A percentile compares a stretch with the other conserved stretches of the same genome.
phyloP scores from a whole-genome alignment of 2,797 vertebrate genomes.

The Sebastes alutus region DNA sequence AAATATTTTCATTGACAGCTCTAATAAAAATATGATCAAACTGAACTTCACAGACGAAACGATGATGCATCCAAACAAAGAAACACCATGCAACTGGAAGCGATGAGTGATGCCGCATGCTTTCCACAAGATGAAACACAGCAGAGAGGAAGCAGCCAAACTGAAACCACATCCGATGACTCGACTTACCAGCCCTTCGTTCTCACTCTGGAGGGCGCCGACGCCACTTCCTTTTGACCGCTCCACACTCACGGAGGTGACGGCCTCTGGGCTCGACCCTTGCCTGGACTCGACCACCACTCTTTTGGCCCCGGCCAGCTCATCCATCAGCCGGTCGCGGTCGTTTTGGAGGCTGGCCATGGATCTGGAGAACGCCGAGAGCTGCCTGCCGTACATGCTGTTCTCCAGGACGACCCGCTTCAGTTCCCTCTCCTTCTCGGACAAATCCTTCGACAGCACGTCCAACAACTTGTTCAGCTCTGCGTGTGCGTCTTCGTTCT shows the following conservation, averaged over 20 bases:
- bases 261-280: constrained; percentile 55
- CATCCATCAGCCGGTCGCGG: constrained; percentile 85
- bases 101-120: constrained; percentile 62
- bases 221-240: constrained; percentile 65
- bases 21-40: background rate
- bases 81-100: constrained; percentile 50
- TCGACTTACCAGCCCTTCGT: constrained; percentile 81
- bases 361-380: constrained; percentile 87
- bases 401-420: constrained; percentile 78
- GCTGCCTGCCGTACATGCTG: constrained; percentile 75
- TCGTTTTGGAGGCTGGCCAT: constrained; percentile 92
- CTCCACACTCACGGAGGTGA: constrained; percentile 34
- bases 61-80: constrained; percentile 14
- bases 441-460: constrained; percentile 75
- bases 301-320: constrained; percentile 78
- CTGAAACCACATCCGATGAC: constrained; percentile 50
- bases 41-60: background rate
- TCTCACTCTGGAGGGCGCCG: constrained; percentile 62
- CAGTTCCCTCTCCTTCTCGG: constrained; percentile 78
- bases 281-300: constrained; percentile 71
- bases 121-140: constrained; percentile 21
- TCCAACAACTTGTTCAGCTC: constrained; percentile 77
- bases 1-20: no score
- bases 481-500: constrained; percentile 63
- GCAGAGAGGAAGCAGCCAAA: constrained; percentile 56